Evolutionary conservation across 2,888 invertebrate genomes (phyloP), one percentile per base, ranked within the genome.

Genomic region (Auanema freiburgensis): DNA sequence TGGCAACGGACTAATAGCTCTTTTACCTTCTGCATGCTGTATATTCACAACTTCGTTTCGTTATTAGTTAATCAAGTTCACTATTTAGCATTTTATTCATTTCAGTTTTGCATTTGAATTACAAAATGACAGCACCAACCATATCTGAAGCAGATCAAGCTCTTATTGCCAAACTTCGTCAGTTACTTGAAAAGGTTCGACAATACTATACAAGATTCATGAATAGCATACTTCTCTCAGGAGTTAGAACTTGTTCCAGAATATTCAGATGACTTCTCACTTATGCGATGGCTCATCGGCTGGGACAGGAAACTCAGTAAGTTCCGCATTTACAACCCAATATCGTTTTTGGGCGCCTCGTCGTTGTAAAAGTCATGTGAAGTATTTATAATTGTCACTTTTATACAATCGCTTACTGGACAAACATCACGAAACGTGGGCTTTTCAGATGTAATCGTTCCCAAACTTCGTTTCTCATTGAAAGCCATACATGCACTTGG

Each of bases 211-310:
- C 46, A 18, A 16, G 10, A 6, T 8, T 3, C 3, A 33, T 5
- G 33, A 3, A 33, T 33, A 3, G 8, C 3, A 33, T 33, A 3
- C 33, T 5, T 12, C 5, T 25, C 23, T 11, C 14, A 51, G 46
- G 79, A 80, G 44, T 58, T 80, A 43, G 66, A 69, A 40, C 59
- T 79, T 23, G 75, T 79, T 2, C 78, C 78, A 0, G 73, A 66
- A 6, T 80, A 79, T 62, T 63, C 69, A 55, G 76, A 76, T 51
- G 74, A 78, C 54, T 69, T 72, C 42, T 73, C 77, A 0, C 56
- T 80, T 40, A 68, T 78, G 64, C 67, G 80, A 59, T 80, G 80
- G 80, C 63, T 80, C 8, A 67, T 80, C 51, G 80, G 80, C 61
- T 80, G 80, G 80, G 78, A 80, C 65, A 55, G 78, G 6, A 71